Conservation (phyloP, 2,797 vertebrate genomes). For the Galago senegalensis region DNA sequence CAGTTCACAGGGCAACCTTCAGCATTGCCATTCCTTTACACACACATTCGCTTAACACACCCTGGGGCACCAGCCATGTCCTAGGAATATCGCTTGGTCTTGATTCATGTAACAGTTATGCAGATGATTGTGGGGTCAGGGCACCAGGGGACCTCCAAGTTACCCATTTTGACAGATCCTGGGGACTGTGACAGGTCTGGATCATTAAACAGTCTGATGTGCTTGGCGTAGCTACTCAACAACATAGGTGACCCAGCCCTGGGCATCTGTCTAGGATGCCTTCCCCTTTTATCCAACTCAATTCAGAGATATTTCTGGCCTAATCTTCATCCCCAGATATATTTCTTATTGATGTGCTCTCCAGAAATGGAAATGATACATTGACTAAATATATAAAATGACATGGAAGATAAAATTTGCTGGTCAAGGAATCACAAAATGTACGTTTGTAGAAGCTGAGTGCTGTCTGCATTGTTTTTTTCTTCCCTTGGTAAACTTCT, state of each 20-base stretch:
- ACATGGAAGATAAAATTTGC: background rate
- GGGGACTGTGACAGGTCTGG: background rate
- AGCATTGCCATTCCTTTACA: background rate
- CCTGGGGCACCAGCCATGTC: background rate
- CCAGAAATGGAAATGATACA: background rate
- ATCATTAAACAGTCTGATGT: conserved; percentile 28
- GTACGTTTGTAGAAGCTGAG: background rate
- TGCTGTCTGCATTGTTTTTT: background rate
- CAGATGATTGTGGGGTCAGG: background rate
- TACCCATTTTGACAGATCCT: background rate
- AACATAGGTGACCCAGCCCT: background rate
- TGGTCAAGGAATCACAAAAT: background rate
- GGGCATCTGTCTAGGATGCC: background rate
- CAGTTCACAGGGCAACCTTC: background rate
- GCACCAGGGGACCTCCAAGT: background rate
- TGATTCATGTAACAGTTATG: background rate
- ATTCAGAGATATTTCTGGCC: background rate
- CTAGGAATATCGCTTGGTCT: background rate
- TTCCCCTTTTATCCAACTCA: background rate
- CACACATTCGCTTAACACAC: background rate
- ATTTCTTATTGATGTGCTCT: background rate
- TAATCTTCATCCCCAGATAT: background rate
- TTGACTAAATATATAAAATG: background rate
- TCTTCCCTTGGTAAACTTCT: background rate
- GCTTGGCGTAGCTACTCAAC: background rate